phyloP scores from a whole-genome alignment of 2,888 invertebrate genomes.

The Coecobrya sp. region DNA sequence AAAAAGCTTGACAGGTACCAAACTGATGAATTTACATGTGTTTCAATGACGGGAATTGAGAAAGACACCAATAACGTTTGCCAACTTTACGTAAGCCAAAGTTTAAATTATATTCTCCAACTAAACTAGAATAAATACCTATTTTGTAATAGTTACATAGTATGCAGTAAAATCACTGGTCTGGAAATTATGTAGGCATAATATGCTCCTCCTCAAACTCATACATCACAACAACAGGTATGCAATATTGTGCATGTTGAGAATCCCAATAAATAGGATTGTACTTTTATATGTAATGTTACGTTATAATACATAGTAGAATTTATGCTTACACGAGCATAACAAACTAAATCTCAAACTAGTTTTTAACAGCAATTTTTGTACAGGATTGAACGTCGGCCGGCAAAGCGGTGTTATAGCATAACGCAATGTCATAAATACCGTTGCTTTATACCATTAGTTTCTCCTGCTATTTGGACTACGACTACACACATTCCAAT shows the following conservation, averaged over 20 bases:
- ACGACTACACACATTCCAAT: neutral
- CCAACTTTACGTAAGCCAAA: neutral
- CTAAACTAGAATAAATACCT: neutral
- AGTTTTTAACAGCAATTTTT: constrained; percentile 13
- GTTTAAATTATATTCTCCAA: neutral
- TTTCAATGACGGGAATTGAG: neutral
- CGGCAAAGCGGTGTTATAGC: neutral
- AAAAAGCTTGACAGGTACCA: neutral
- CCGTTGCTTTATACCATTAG: neutral
- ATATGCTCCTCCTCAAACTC: neutral
- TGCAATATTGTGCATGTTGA: neutral
- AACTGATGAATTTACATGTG: constrained; percentile 13
- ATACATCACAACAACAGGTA: neutral
- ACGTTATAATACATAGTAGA: neutral
- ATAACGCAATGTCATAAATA: neutral
- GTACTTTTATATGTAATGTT: neutral
- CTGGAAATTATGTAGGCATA: constrained; percentile 19
- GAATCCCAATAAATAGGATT: neutral
- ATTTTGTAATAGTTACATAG: neutral
- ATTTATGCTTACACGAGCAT: neutral
- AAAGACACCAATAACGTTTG: neutral
- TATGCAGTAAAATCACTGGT: constrained; percentile 17
- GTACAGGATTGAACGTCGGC: neutral
- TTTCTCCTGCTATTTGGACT: neutral
- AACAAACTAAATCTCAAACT: constrained; percentile 13